Base-by-base conservation (phyloP, 2,888 invertebrate genomes). In the Azorinus chamasolen region DNA sequence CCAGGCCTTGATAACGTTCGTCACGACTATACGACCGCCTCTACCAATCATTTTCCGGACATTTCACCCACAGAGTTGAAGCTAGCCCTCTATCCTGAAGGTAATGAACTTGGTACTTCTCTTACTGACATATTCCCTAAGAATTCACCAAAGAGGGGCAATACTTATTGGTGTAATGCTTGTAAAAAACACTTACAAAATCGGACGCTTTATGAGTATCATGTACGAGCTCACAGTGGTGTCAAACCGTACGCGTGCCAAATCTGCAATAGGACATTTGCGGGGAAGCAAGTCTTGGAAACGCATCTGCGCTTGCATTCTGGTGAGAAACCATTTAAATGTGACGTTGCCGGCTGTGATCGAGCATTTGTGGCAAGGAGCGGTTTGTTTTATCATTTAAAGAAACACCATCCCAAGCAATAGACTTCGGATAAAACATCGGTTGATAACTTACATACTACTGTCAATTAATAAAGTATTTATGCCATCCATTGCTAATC, bases 231-330 rank as follows among this genome's bases (percentile, higher is more conserved):
- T 20, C 76, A 76, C 24, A 64, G 63, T 41, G 75, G 76, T 46
- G 75, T 66, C 5, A 72, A 76, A 53, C 79, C 79, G 0, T 76
- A 37, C 22, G 64, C 72, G 45, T 79, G 79, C 57, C 53, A 68
- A 32, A 59, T 79, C 32, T 79, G 79, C 46, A 41, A 72, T 20
- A 59, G 76, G 22, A 63, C 65, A 41, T 79, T 79, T 65, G 79
- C 75, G 32, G 75, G 79, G 16, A 75, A 75, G 22, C 79, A 79
- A 37, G 75, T 72, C 14, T 48, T 79, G 4, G 72, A 79, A 53
- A 79, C 79, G 2, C 79, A 79, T 25, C 63, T 76, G 46, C 45
- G 79, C 2, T 55, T 79, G n/a, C 79, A 79, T 32, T 68, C 69
- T 2, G 79, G 79, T 2, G 79, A 79, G 53, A 55, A 68, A 51